Percentiles rank a stretch among this genome's conserved stretches.
These are phyloP conservation scores for Parus major DNA, from an alignment of 2,113 vertebrate genomes.

Conservation along the genomic window DNA sequence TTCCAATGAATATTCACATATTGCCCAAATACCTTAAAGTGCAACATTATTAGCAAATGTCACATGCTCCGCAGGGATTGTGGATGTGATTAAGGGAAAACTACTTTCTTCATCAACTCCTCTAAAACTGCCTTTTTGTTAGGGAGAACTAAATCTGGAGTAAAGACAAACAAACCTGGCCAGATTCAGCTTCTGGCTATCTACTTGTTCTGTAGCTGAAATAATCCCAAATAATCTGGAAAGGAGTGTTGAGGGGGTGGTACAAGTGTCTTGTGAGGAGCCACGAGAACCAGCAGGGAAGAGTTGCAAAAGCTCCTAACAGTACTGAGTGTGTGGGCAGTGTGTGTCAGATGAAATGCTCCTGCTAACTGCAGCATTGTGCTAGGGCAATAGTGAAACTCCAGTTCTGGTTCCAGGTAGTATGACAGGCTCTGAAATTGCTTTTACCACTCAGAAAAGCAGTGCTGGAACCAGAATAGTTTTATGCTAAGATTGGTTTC, in stretches of 20 bases:
- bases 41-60: neutral
- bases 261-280: neutral
- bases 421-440: neutral
- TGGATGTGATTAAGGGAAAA: neutral
- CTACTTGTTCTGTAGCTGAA: neutral
- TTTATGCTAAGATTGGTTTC: neutral
- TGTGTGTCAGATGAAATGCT: neutral
- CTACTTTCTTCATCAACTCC: neutral
- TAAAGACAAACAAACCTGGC: neutral
- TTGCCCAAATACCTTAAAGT: neutral
- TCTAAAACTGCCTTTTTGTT: neutral
- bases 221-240: neutral
- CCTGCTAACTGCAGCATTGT: neutral
- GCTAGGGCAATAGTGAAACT: neutral
- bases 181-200: neutral
- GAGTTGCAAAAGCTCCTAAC: neutral
- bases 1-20: neutral
- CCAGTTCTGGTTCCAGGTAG: neutral
- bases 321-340: neutral
- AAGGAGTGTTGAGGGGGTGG: neutral
- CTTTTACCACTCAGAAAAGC: neutral
- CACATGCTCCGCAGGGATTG: neutral
- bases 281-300: neutral
- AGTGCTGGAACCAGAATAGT: neutral
- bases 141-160: neutral